These are phyloP conservation scores for Lamellibrachia columna DNA, from an alignment of 2,888 invertebrate genomes.

Conservation along the genomic window DNA sequence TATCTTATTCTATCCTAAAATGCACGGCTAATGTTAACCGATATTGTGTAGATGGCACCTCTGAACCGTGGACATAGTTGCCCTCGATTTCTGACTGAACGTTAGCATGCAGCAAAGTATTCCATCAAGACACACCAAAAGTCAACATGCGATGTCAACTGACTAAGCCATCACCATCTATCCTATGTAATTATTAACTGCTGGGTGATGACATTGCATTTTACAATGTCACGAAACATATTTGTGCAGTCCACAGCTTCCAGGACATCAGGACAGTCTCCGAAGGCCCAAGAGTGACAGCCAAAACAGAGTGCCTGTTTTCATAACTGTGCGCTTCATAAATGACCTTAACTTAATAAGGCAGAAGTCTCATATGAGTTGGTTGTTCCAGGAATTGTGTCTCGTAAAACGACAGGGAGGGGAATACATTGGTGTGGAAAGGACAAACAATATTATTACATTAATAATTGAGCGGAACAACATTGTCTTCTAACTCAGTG, in stretches of 20 bases:
- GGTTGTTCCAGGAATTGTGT: slow-evolving; percentile 2
- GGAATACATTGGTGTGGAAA: background rate
- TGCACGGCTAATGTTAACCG: background rate
- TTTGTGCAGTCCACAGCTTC: background rate
- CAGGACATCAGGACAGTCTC: background rate
- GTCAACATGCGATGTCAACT: background rate
- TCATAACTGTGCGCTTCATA: background rate
- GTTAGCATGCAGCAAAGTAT: slow-evolving; percentile 2
- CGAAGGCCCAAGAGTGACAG: background rate
- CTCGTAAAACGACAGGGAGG: slow-evolving; percentile 4
- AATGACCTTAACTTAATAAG: slow-evolving; percentile 16
- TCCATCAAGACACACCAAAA: slow-evolving; percentile 1
- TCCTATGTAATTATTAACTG: slow-evolving; percentile 6
- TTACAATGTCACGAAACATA: background rate
- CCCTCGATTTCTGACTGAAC: background rate
- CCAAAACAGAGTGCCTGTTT: slow-evolving; percentile 5
- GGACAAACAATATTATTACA: slow-evolving; percentile 16
- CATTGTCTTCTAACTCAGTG: background rate
- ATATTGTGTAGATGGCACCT: background rate
- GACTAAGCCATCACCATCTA: slow-evolving; percentile 1
- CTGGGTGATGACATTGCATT: background rate
- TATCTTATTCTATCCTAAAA: background rate
- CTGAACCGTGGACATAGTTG: background rate
- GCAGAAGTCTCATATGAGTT: slow-evolving; percentile 16
- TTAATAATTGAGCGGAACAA: slow-evolving; percentile 4